Conservation (phyloP, 2,797 vertebrate genomes). For the Ispidina lecontei region DNA sequence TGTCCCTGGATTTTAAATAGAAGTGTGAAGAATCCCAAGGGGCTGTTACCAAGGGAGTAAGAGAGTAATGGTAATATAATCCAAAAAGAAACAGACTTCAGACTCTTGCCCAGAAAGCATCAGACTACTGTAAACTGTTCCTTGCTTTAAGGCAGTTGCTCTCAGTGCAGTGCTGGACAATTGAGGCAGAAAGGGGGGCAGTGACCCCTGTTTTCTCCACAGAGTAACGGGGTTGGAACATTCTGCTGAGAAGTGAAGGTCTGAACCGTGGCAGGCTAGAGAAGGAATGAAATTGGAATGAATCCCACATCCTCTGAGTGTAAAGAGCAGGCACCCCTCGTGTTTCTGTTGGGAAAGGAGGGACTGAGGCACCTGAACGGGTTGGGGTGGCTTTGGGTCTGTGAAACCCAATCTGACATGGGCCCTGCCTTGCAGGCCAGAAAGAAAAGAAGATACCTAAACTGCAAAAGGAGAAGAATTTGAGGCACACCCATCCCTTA, state of each 20-base stretch:
- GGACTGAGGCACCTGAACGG: not conserved
- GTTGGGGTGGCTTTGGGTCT: not conserved
- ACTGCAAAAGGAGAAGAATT: slow-evolving; percentile 8
- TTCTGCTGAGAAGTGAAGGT: not conserved
- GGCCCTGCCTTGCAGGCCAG: not conserved
- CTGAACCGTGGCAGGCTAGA: not conserved
- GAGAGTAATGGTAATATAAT: not conserved
- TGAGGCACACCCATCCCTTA: slow-evolving; percentile 25
- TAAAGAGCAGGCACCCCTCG: not conserved
- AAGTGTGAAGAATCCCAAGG: not conserved
- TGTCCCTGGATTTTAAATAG: slow-evolving; percentile 35
- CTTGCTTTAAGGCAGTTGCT: not conserved
- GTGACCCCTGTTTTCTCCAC: not conserved
- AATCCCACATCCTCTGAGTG: not conserved
- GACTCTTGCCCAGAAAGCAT: not conserved
- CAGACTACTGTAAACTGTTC: not conserved
- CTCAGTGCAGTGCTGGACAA: not conserved
- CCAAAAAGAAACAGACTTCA: not conserved
- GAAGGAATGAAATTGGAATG: not conserved
- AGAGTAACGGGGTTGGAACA: not conserved
- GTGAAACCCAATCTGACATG: not conserved
- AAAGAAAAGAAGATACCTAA: not conserved
- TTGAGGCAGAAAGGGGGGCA: not conserved
- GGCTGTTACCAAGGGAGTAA: not conserved
- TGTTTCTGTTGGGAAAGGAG: not conserved